Evolutionary conservation across 2,113 vertebrate species (phyloP), one percentile per base, ranked within the genome.

Genomic region (Notothenia rossii): DNA sequence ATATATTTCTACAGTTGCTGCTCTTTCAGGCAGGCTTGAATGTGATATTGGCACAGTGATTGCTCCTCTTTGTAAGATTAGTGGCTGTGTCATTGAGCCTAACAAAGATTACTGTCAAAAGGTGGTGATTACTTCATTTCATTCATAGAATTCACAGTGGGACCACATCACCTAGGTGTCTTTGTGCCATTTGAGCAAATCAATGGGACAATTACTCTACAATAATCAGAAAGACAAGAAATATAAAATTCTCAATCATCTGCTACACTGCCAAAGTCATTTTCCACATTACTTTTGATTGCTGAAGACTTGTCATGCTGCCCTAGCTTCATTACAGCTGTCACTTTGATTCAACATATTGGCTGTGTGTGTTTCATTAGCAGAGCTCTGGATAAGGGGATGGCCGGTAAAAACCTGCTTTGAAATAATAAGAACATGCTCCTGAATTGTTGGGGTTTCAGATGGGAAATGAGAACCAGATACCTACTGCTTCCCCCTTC

Each of bases 81-180:
- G 49, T 50, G 46, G 46, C 73, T 60, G 18, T 77, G 74, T 72
- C 58, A 74, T 36, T 72, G 48, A 81, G 49, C 10, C 53, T 22
- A 56, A 85, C 59, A 82, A 75, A 83, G 74, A 53, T 48, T 15
- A 69, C 53, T 53, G 48, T 82, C n/a, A 72, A 66, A 89, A 62
- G 20, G 10, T 49, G 40, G 40, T 50, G 61, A 76, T 74, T 81
- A 62, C 68, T 67, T 81, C 63, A 82, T 76, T 86, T 84, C 33
- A 79, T 71, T 86, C 74, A 71, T 2, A 53, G 11, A 2, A 64
- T 22, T 62, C 7, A n/a, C 10, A 29, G 29, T 70, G 36, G 11
- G 65, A 45, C 72, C 9, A 54, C 45, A 49, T 43, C n/a, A 18
- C 13, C 0, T n/a, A 10, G 45, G 49, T 76, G 45, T 73, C n/a